Base-by-base conservation (phyloP, 2,797 vertebrate genomes). In the Synanceia verrucosa region DNA sequence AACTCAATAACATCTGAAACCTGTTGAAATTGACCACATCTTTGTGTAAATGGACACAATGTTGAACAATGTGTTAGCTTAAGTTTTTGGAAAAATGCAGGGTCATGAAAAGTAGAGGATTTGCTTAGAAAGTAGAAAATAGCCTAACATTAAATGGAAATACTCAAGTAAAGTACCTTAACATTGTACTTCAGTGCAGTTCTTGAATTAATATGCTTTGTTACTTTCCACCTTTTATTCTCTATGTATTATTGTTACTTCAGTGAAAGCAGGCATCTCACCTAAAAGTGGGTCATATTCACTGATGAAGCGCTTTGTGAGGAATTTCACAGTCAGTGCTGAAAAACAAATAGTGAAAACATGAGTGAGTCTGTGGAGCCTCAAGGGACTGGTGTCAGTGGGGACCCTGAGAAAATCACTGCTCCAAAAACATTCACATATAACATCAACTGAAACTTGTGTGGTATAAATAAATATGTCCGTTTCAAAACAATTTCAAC, bases 261-360 rank as follows among this genome's bases (percentile, higher is more conserved):
- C 26, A 8, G 23, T 51, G 46, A 41, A 36, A 51, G 10, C 52
- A 18, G 33, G 50, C 0, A 0, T 47, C 96, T 97, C 93, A 98
- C 97, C 97, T 59, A 97, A 87, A 67, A 95, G 93, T 1, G 96
- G 96, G 70, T 97, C 95, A 16, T 97, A 97, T 89, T 97, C 96
- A 18, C 95, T 94, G 82, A 97, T 97, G 89, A 98, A 98, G 74
- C 97, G 94, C 89, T 95, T 97, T 57, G 97, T 98, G 26, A 98
- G 95, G 87, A 98, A 98, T 91, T 97, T 98, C 79, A 98, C 97
- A 0, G 95, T 96, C 86, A 98, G 90, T 1, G 97, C 97, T 98
- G 93, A 39, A 80, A 86, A 67, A 83, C 33, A 85, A 64, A 59
- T 41, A 76, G 24, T 84, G 51, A 66, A 21, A 13, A 77, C 36